Percentiles rank a stretch among this genome's conserved stretches.
phyloP scores from a whole-genome alignment of 2,113 vertebrate genomes.

The Malurus alboscapulatus region DNA sequence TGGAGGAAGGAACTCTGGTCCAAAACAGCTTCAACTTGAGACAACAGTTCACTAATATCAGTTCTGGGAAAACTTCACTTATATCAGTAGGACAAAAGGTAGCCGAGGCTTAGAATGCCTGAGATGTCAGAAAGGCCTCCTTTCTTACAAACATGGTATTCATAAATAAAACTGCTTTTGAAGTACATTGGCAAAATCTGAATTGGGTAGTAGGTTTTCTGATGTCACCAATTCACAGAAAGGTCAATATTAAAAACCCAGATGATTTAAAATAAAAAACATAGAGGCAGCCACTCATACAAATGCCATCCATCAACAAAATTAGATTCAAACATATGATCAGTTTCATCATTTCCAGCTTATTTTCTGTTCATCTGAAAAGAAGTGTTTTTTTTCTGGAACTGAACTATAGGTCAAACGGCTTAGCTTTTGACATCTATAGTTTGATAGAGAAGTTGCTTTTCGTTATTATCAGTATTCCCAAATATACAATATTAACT shows the following conservation, averaged over 20 bases:
- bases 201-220: constrained; percentile 26
- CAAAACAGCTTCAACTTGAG: constrained; percentile 2
- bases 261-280: constrained; percentile 15
- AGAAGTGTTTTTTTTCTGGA: neutral
- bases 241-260: constrained; percentile 11
- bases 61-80: constrained; percentile 39
- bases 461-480: neutral
- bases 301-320: constrained; percentile 22
- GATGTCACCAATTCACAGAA: constrained; percentile 50
- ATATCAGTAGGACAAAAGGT: neutral
- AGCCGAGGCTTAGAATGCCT: neutral
- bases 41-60: neutral
- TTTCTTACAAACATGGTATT: neutral
- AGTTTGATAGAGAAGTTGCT: neutral
- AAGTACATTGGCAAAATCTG: constrained; percentile 33
- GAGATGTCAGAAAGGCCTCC: neutral
- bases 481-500: neutral
- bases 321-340: constrained; percentile 49
- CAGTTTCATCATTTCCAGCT: constrained; percentile 28
- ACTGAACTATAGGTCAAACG: constrained; percentile 34
- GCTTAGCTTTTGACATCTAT: neutral
- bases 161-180: constrained; percentile 15
- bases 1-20: constrained; percentile 37
- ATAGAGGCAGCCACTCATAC: neutral
- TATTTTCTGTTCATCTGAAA: constrained; percentile 29